Evolutionary conservation across 1,140 invertebrate genomes (phyloP).

Genomic region (Hylyphantes graminicola): DNA sequence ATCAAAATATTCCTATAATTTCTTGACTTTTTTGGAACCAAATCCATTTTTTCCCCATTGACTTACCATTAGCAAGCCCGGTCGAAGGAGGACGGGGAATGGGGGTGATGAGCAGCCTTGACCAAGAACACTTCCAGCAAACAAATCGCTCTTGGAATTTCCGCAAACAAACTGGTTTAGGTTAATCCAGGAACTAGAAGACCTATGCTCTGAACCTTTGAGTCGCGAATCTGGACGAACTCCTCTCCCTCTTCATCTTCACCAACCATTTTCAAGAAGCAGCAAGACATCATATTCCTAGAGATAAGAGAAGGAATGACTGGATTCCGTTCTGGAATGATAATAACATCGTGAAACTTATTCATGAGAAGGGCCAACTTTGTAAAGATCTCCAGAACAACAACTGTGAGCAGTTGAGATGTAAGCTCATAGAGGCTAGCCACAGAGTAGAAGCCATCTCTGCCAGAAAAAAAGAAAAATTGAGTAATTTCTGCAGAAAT

Average conservation of each 20-base stretch:
- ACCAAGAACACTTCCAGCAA: neutral
- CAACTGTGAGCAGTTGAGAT: no score
- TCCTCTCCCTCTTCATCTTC: neutral
- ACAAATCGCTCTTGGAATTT: constrained; percentile 3
- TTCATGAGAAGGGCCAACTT: neutral
- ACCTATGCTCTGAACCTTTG: neutral
- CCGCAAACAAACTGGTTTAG: constrained; percentile 4
- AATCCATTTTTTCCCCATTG: no score
- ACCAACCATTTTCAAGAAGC: neutral
- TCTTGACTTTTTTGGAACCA: no score
- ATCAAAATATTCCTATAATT: no score
- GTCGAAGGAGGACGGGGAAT: no score
- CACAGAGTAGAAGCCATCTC: neutral
- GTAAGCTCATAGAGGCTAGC: no score
- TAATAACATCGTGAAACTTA: neutral
- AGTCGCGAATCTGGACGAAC: neutral
- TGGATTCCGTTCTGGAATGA: neutral
- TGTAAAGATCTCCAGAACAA: no score
- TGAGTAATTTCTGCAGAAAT: neutral
- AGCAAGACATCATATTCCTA: neutral
- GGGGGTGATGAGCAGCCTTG: no score
- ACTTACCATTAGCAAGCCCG: no score
- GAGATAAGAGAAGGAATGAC: neutral
- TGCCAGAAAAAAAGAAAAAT: neutral
- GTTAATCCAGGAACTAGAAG: neutral